A percentile compares a stretch with the other conserved stretches of the same genome.
These are phyloP conservation scores for Auanema sp. DNA, from an alignment of 2,888 invertebrate genomes.

Conservation along the genomic window DNA sequence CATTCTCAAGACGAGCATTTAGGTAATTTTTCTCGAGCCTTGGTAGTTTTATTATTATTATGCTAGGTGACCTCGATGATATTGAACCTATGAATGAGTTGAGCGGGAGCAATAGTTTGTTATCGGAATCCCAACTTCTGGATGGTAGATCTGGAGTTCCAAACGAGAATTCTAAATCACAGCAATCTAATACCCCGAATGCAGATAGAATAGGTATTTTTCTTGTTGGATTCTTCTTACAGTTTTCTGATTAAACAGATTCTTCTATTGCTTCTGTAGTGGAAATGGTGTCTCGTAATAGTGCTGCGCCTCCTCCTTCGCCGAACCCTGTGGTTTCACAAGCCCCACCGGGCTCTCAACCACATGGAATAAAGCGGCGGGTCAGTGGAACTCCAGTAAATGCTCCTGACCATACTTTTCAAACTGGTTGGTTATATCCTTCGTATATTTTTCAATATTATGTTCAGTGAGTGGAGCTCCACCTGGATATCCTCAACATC, in stretches of 20 bases:
- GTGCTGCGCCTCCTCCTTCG: neutral
- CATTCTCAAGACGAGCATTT: no score
- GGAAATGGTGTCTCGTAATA: slow-evolving; percentile 20
- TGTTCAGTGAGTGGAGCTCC: no score
- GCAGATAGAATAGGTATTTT: no score
- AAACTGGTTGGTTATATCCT: neutral
- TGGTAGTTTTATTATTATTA: slow-evolving; percentile 14
- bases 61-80: slow-evolving; percentile 35
- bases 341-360: slow-evolving; percentile 1
- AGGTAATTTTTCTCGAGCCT: slow-evolving; percentile 18
- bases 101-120: slow-evolving; percentile 6
- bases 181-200: no score
- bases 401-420: neutral
- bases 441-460: no score
- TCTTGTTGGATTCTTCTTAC: neutral
- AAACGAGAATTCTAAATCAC: no score
- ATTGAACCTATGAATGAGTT: slow-evolving; percentile 30
- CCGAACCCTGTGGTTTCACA: slow-evolving; percentile 10
- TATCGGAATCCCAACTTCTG: neutral
- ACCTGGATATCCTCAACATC: no score
- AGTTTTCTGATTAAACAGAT: slow-evolving; percentile 5
- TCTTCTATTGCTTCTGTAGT: slow-evolving; percentile 21
- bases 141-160: slow-evolving; percentile 7
- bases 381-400: neutral
- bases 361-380: neutral